These are phyloP conservation scores for Megaceryle torquata DNA, from an alignment of 2,113 vertebrate species.

Conservation along the genomic window DNA sequence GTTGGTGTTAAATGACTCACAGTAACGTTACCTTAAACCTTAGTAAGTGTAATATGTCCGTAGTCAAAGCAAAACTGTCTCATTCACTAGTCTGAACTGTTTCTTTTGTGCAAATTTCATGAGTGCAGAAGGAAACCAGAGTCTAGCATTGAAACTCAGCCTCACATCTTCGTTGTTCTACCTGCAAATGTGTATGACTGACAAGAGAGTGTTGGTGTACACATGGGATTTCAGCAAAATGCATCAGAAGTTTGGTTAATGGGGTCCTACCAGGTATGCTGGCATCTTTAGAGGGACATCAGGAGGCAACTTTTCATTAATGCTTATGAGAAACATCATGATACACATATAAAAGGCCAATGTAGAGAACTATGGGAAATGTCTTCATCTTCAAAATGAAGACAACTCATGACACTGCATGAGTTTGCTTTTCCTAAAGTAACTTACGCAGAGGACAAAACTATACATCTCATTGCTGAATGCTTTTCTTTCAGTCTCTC, in stretches of 20 bases:
- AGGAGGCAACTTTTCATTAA: not conserved
- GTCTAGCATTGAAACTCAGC: not conserved
- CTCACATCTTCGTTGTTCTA: not conserved
- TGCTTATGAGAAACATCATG: not conserved
- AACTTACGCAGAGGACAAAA: not conserved
- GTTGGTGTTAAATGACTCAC: not conserved
- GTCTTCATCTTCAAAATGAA: not conserved
- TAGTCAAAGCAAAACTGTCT: not conserved
- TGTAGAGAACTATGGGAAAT: not conserved
- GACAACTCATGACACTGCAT: not conserved
- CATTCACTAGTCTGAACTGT: not conserved
- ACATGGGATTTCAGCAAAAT: not conserved
- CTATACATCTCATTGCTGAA: not conserved
- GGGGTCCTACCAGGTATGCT: not conserved
- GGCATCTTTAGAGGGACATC: not conserved
- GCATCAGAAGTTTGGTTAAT: not conserved
- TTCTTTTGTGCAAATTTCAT: not conserved
- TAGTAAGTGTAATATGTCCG: not conserved
- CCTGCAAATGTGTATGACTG: not conserved
- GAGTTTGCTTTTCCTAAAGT: not conserved
- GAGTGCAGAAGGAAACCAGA: not conserved
- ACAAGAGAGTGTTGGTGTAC: not conserved
- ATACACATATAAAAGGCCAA: not conserved
- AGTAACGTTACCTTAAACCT: not conserved
- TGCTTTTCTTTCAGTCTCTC: not conserved